Evolutionary conservation across 2,888 invertebrate species (phyloP).

Genomic region (Sicus ferrugineus): DNA sequence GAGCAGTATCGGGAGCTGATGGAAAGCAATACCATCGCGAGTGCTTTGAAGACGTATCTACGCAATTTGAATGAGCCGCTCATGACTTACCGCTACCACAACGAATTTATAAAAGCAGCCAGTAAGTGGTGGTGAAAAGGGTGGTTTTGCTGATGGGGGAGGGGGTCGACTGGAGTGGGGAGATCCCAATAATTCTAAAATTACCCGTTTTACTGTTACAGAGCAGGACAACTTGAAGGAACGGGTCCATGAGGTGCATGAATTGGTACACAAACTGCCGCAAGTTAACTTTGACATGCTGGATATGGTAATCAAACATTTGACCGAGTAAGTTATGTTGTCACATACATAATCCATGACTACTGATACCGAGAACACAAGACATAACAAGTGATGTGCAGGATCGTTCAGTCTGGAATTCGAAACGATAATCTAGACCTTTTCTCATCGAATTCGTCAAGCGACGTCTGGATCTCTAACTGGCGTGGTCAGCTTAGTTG

Average conservation of each 20-base stretch:
- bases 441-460: too few species aligned
- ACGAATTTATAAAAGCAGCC: constrained; percentile 89
- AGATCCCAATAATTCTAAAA: background rate
- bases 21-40: constrained; percentile 97
- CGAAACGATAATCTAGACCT: too few species aligned
- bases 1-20: constrained; percentile 82
- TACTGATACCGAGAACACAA: background rate
- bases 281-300: constrained; percentile 85
- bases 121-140: constrained; percentile 79
- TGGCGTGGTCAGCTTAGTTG: too few species aligned
- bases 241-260: constrained; percentile 84
- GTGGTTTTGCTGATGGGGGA: too few species aligned
- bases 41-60: constrained; percentile 95
- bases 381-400: too few species aligned
- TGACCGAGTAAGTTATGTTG: constrained; percentile 75
- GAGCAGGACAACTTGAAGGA: constrained; percentile 83
- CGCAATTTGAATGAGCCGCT: constrained; percentile 94
- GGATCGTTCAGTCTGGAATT: too few species aligned
- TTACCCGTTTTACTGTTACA: too few species aligned
- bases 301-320: constrained; percentile 83
- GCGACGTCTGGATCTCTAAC: too few species aligned
- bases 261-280: constrained; percentile 86
- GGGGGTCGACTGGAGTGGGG: background rate
- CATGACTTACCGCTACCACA: constrained; percentile 92
- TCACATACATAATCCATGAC: background rate